These are phyloP conservation scores for Choloepus hoffmanni DNA, from an alignment of 2,113 vertebrate species.

Conservation along the genomic window DNA sequence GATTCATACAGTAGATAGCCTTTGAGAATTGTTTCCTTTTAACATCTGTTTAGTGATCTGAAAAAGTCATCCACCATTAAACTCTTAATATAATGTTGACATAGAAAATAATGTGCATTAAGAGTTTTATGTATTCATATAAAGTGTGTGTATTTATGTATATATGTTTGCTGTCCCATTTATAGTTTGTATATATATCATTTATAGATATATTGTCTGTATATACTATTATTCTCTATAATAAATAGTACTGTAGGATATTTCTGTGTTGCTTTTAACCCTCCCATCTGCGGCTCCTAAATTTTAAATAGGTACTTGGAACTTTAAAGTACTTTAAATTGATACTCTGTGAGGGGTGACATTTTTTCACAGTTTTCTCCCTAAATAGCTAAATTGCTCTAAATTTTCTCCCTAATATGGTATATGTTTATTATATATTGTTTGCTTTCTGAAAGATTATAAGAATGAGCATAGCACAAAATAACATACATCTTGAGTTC, in stretches of 20 bases:
- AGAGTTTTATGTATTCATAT: not conserved
- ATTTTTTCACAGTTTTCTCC: not conserved
- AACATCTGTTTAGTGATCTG: not conserved
- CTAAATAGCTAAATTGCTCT: not conserved
- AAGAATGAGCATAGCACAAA: not conserved
- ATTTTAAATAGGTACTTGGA: slow-evolving; percentile 22
- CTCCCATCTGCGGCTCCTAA: not conserved
- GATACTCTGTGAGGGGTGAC: not conserved
- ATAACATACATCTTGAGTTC: not conserved
- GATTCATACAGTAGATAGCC: too few species aligned
- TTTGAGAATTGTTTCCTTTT: not conserved
- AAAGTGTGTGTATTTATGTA: not conserved
- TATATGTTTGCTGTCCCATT: not conserved
- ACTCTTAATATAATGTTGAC: not conserved
- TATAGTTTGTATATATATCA: not conserved
- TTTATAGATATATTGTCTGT: not conserved
- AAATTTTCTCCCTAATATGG: not conserved
- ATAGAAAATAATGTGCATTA: not conserved
- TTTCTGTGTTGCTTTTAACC: slow-evolving; percentile 1
- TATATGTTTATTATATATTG: not conserved
- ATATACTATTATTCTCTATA: not conserved
- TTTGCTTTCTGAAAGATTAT: slow-evolving; percentile 54
- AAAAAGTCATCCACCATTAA: not conserved
- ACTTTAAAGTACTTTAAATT: not conserved
- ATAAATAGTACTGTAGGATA: not conserved